Evolutionary conservation across 2,797 vertebrate species (phyloP).

Genomic region (Enoplosus armatus): DNA sequence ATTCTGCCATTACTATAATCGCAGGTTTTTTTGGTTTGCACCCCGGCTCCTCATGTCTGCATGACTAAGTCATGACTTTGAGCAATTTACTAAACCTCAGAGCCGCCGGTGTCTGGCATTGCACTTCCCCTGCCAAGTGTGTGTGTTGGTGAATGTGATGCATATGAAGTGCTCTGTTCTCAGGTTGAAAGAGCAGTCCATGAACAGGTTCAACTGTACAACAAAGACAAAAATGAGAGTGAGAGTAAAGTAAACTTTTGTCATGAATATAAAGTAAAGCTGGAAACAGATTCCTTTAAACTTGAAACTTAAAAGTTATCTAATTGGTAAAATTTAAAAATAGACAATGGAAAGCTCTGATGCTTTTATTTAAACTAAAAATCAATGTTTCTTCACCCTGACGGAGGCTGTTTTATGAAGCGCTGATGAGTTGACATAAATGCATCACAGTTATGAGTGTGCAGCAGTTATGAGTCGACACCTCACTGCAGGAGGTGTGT

Average conservation of each 20-base stretch:
- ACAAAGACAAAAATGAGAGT: background rate
- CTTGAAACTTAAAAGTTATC: background rate
- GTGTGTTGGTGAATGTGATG: background rate
- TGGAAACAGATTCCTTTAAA: background rate
- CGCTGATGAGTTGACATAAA: background rate
- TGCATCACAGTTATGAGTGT: background rate
- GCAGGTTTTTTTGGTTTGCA: background rate
- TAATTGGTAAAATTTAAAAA: background rate
- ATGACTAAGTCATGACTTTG: background rate
- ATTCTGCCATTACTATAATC: background rate
- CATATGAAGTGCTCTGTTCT: background rate
- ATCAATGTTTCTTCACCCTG: background rate
- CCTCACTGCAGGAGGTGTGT: background rate
- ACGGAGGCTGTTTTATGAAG: background rate
- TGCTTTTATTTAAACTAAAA: background rate
- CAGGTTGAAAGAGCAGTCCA: background rate
- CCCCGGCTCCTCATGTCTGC: background rate
- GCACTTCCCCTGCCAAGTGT: background rate
- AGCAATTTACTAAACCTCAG: background rate
- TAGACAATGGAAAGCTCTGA: background rate
- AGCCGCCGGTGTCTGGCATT: too few species aligned
- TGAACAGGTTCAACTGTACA: background rate
- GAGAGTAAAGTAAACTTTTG: background rate
- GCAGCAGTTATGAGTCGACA: background rate
- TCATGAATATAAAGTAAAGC: background rate